These are phyloP conservation scores for Cheilosia vernalis DNA, from an alignment of 2,888 invertebrate species.

Conservation along the genomic window DNA sequence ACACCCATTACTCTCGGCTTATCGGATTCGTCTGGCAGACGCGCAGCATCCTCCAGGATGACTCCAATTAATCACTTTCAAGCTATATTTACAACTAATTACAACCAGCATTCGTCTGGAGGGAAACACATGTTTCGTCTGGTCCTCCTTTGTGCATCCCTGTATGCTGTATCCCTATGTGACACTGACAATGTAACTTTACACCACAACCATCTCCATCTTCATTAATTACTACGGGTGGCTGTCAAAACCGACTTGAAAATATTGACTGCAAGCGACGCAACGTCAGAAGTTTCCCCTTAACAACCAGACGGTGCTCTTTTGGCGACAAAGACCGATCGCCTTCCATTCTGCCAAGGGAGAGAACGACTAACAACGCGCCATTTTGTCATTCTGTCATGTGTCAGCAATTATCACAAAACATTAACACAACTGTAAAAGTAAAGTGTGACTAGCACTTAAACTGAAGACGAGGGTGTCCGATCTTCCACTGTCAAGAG, in stretches of 20 bases:
- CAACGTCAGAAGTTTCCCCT: background rate
- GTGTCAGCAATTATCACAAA: constrained; percentile 73
- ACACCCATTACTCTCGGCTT: constrained; percentile 56
- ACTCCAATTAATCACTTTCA: constrained; percentile 67
- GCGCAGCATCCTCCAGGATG: constrained; percentile 21
- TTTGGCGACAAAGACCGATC: constrained; percentile 17
- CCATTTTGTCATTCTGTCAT: constrained; percentile 55
- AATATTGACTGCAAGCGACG: constrained; percentile 63
- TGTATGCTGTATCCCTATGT: background rate
- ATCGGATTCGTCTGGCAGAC: constrained; percentile 43
- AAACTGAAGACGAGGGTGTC: constrained; percentile 20
- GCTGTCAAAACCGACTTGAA: constrained; percentile 62
- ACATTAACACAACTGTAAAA: constrained; percentile 55
- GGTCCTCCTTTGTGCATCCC: background rate
- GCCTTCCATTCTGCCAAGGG: background rate
- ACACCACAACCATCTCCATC: constrained; percentile 44
- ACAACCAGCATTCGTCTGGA: constrained; percentile 48
- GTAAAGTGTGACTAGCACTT: constrained; percentile 57
- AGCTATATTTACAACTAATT: constrained; percentile 71
- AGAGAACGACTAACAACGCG: background rate
- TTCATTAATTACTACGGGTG: constrained; percentile 52
- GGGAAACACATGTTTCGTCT: constrained; percentile 58
- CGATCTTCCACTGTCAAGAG: constrained; percentile 46
- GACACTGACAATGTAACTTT: constrained; percentile 28
- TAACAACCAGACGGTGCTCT: constrained; percentile 1